A percentile compares a stretch with the other conserved stretches of the same genome.
These are phyloP conservation scores for Phoxinus dragarum DNA, from an alignment of 2,797 vertebrate species.

Conservation along the genomic window DNA sequence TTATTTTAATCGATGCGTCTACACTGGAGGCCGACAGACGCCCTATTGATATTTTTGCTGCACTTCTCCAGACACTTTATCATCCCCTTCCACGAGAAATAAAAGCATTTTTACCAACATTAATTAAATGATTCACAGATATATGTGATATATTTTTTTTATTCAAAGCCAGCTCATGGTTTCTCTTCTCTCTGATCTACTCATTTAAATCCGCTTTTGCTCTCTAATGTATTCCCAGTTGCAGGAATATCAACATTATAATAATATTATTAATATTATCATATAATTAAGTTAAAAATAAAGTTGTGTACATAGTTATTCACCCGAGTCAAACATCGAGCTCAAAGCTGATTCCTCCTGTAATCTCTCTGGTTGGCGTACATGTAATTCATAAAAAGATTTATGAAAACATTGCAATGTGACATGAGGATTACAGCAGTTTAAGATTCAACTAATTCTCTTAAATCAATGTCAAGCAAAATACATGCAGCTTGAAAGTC, in stretches of 20 bases:
- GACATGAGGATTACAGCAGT: background rate
- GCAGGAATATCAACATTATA: background rate
- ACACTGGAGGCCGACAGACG: background rate
- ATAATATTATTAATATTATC: background rate
- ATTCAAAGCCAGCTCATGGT: background rate
- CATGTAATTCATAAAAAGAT: background rate
- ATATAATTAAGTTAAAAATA: background rate
- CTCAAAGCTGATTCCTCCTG: background rate
- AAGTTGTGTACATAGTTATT: background rate
- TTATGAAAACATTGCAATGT: background rate
- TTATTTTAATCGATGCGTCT: slow-evolving; percentile 13
- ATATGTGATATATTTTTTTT: background rate
- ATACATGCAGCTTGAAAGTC: background rate
- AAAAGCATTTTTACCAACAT: background rate
- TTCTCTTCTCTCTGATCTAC: background rate
- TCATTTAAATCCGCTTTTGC: background rate
- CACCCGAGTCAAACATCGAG: background rate
- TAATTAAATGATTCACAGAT: background rate
- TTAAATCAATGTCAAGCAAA: background rate
- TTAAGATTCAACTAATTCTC: background rate
- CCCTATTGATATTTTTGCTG: background rate
- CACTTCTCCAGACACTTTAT: background rate
- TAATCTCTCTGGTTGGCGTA: background rate
- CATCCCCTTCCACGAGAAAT: background rate
- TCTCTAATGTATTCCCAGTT: slow-evolving; percentile 1